Evolutionary conservation across 2,113 vertebrate genomes (phyloP).

Genomic region (Cnemophilus loriae): DNA sequence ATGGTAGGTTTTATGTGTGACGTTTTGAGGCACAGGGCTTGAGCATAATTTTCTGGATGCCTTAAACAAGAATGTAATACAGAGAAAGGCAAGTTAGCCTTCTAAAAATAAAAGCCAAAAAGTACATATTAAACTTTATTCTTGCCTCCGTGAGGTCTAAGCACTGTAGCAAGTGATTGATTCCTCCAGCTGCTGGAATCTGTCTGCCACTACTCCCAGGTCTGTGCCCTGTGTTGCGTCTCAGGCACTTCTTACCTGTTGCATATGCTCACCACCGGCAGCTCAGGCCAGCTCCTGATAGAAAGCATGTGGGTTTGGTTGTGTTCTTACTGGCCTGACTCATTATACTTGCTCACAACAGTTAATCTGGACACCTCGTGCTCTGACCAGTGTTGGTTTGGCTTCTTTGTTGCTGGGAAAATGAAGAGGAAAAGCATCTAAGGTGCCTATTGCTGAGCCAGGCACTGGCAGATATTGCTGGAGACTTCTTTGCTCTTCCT

Average conservation of each 20-base stretch:
- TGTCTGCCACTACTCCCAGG: not conserved
- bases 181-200: not conserved
- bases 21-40: not conserved
- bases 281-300: not conserved
- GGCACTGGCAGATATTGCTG: not conserved
- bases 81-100: not conserved
- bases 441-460: not conserved
- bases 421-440: not conserved
- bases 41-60: not conserved
- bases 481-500: not conserved
- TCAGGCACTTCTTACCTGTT: not conserved
- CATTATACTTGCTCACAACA: not conserved
- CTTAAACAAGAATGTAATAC: not conserved
- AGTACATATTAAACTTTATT: not conserved
- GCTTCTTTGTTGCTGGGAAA: not conserved
- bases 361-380: not conserved
- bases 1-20: not conserved
- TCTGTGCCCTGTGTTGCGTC: not conserved
- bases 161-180: not conserved
- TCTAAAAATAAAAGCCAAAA: not conserved
- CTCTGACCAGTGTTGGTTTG: not conserved
- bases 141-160: not conserved
- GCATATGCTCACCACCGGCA: rapidly evolving
- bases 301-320: not conserved
- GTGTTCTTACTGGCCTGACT: not conserved